phyloP scores from a whole-genome alignment of 2,888 invertebrate genomes.

The Drosophila ustulata region DNA sequence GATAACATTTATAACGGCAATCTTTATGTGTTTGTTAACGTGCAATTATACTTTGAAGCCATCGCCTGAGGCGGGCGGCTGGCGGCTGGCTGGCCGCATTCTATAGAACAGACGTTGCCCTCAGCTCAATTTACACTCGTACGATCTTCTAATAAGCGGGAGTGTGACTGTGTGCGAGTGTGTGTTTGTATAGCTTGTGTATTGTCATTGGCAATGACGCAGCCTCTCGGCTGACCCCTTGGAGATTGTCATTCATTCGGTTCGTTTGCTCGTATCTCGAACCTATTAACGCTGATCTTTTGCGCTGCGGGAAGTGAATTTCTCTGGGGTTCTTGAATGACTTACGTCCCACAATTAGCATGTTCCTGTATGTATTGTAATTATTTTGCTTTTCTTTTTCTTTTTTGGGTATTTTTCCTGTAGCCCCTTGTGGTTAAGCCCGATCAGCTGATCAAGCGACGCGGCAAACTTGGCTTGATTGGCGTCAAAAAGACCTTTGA shows the following conservation, averaged over 20 bases:
- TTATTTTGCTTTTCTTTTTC: constrained; percentile 15
- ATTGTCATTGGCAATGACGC: constrained; percentile 74
- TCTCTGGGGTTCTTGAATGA: not conserved
- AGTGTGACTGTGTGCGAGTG: constrained; percentile 25
- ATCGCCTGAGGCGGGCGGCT: constrained; percentile 44
- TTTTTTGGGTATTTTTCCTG: constrained; percentile 27
- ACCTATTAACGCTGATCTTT: constrained; percentile 50
- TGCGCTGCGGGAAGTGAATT: constrained; percentile 21
- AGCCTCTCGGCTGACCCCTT: constrained; percentile 63
- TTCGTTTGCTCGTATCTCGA: constrained; percentile 6
- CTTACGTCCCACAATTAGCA: not conserved
- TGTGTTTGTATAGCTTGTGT: constrained; percentile 22
- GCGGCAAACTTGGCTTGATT: constrained; percentile 98
- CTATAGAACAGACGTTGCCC: constrained; percentile 37
- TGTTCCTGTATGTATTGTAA: constrained; percentile 13
- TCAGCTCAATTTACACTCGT: constrained; percentile 70
- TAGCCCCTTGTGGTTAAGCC: constrained; percentile 99
- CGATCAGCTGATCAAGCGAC: constrained; percentile 98
- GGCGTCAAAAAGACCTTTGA: constrained; percentile 95
- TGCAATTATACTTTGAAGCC: constrained; percentile 43
- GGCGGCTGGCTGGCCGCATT: not conserved
- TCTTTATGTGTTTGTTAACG: constrained; percentile 16
- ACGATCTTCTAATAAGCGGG: constrained; percentile 64
- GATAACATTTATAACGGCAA: constrained; percentile 1
- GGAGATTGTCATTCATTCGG: constrained; percentile 40